These are phyloP conservation scores for Telmatochromis brichardi DNA, from an alignment of 2,113 vertebrate genomes.

Conservation along the genomic window DNA sequence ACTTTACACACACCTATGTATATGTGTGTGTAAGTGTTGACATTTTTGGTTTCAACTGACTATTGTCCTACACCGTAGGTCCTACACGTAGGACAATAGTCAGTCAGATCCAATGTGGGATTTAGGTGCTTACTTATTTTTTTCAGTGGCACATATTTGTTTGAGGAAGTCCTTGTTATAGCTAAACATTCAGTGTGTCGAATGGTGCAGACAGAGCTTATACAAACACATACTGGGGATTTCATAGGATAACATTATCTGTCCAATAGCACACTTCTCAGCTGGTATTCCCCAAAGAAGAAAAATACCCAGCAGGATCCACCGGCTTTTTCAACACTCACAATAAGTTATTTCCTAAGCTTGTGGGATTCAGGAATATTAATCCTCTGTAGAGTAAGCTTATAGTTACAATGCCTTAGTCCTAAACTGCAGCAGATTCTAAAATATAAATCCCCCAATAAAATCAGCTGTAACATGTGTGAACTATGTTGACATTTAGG, in stretches of 20 bases:
- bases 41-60: neutral
- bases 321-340: constrained; percentile 14
- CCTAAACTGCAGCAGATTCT: constrained; percentile 3
- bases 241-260: constrained; percentile 47
- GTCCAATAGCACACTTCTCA: constrained; percentile 29
- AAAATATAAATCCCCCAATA: constrained; percentile 46
- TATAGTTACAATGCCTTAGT: constrained; percentile 9
- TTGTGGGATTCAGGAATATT: constrained; percentile 44
- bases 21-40: neutral
- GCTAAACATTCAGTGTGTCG: neutral
- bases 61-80: neutral
- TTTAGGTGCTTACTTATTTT: neutral
- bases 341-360: constrained; percentile 52
- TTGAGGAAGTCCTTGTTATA: neutral
- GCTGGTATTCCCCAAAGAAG: constrained; percentile 14
- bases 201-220: constrained; percentile 15
- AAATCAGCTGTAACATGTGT: constrained; percentile 35
- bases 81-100: neutral
- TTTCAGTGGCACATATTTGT: neutral
- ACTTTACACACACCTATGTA: neutral
- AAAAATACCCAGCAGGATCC: constrained; percentile 34
- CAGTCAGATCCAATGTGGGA: neutral
- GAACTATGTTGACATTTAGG: constrained; percentile 50
- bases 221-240: constrained; percentile 34
- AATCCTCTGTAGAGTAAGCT: constrained; percentile 45